A percentile compares a stretch with the other conserved stretches of the same genome.
phyloP scores from a whole-genome alignment of 2,888 invertebrate species.

The Meandrusa payeni region DNA sequence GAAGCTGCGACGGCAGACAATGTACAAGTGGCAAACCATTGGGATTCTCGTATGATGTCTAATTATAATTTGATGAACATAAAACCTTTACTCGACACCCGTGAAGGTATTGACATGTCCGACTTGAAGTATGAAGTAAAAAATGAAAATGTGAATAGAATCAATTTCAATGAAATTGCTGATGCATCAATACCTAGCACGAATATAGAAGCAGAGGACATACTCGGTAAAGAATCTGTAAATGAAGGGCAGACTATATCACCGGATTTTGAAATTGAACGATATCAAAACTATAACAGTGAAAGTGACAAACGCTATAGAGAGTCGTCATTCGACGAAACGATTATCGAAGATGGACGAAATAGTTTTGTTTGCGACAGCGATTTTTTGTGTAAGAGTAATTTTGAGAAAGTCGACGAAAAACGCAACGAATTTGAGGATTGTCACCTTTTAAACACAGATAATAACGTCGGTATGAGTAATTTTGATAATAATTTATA shows the following conservation, averaged over 20 bases:
- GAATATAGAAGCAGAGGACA: constrained; percentile 62
- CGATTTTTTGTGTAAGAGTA: constrained; percentile 68
- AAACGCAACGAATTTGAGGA: constrained; percentile 63
- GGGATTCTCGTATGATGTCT: constrained; percentile 67
- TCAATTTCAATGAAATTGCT: constrained; percentile 48
- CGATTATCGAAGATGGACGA: constrained; percentile 60
- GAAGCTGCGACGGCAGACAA: constrained; percentile 47
- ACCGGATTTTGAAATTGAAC: constrained; percentile 71
- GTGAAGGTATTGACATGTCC: constrained; percentile 51
- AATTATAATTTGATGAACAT: constrained; percentile 66
- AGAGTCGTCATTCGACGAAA: constrained; percentile 55
- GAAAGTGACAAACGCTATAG: constrained; percentile 62
- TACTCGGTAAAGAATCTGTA: constrained; percentile 58
- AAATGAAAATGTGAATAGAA: constrained; percentile 55
- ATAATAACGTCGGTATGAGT: constrained; percentile 55
- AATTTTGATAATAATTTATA: constrained; percentile 64
- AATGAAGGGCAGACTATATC: constrained; percentile 70
- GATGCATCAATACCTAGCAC: constrained; percentile 38
- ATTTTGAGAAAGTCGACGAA: constrained; percentile 62
- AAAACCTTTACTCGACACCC: constrained; percentile 51
- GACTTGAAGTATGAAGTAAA: constrained; percentile 63
- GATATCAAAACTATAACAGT: constrained; percentile 62
- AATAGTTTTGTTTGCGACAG: constrained; percentile 66
- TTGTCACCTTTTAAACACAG: constrained; percentile 59
- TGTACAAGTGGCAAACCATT: constrained; percentile 45